phyloP scores from a whole-genome alignment of 1,140 invertebrate genomes.

The Panagrolaimus sp. region DNA sequence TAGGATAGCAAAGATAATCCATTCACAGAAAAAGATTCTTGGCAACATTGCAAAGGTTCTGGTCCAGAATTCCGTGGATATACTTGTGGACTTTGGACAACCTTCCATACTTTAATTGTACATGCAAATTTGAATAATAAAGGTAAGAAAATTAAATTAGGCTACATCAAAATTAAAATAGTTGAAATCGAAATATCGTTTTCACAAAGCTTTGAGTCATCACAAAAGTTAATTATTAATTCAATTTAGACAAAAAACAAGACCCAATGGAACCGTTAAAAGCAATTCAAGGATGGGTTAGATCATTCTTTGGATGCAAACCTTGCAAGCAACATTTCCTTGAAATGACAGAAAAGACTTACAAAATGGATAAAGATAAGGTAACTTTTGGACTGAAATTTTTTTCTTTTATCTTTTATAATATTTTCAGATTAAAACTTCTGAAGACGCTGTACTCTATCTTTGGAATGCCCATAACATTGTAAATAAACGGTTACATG shows the following conservation, averaged over 20 bases:
- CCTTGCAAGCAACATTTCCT: no score
- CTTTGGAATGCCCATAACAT: slow-evolving; percentile 89
- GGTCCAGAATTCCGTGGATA: slow-evolving; percentile 71
- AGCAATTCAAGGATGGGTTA: slow-evolving; percentile 75
- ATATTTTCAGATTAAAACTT: background rate
- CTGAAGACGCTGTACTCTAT: slow-evolving; percentile 76
- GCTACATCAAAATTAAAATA: slow-evolving; percentile 3
- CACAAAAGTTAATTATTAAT: no score
- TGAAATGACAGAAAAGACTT: no score
- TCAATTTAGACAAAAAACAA: slow-evolving; percentile 48
- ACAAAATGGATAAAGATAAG: slow-evolving; percentile 15
- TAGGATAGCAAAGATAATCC: slow-evolving; percentile 31
- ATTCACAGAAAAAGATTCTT: slow-evolving; percentile 32
- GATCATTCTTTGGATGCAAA: slow-evolving; percentile 79
- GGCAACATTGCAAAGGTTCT: slow-evolving; percentile 72
- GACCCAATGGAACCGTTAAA: slow-evolving; percentile 45
- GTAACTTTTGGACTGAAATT: background rate
- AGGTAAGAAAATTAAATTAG: slow-evolving; percentile 33
- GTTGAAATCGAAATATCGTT: no score
- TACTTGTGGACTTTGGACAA: slow-evolving; percentile 85
- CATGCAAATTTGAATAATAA: slow-evolving; percentile 65
- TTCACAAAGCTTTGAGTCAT: no score
- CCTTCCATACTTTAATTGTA: slow-evolving; percentile 86
- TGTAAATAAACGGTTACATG: slow-evolving; percentile 78
- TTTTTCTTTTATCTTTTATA: no score